A percentile compares a stretch with the other conserved stretches of the same genome.
Conservation (phyloP, 2,888 invertebrate species). For the Nemotelus nigrinus region DNA sequence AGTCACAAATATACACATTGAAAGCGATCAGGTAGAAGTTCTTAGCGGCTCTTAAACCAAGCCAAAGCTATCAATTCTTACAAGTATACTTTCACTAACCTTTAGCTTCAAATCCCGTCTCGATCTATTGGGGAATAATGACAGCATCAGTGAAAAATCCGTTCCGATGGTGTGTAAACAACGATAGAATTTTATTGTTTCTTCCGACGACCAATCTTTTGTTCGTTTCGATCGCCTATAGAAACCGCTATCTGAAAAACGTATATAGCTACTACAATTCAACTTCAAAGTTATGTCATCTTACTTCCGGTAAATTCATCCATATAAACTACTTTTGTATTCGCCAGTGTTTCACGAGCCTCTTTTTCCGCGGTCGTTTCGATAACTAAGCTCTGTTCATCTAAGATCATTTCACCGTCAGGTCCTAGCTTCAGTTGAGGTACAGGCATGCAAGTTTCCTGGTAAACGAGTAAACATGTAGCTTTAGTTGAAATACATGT, state of each 20-base stretch:
- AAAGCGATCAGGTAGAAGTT: too few species aligned
- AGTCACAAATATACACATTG: too few species aligned
- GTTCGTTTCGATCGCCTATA: conserved; percentile 75
- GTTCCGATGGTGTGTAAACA: conserved; percentile 90
- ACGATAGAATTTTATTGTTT: conserved; percentile 91
- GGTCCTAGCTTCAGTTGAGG: conserved; percentile 88
- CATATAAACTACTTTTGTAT: conserved; percentile 73
- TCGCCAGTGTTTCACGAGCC: conserved; percentile 72
- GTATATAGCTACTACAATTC: conserved; percentile 2
- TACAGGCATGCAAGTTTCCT: conserved; percentile 69
- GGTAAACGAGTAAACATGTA: not conserved
- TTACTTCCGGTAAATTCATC: conserved; percentile 67
- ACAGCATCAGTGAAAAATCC: conserved; percentile 90
- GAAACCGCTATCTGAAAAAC: conserved; percentile 66
- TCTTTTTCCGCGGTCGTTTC: conserved; percentile 76
- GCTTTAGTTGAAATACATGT: not conserved
- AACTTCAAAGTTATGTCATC: not conserved
- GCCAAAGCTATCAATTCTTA: too few species aligned
- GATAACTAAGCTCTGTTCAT: conserved; percentile 84
- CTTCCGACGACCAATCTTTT: conserved; percentile 79
- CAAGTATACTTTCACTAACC: conserved; percentile 56
- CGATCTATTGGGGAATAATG: conserved; percentile 81
- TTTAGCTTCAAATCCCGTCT: conserved; percentile 88
- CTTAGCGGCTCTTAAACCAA: too few species aligned
- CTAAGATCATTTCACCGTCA: conserved; percentile 84